These are phyloP conservation scores for Amphipyra tragopoginis DNA, from an alignment of 2,888 invertebrate species.

Conservation along the genomic window DNA sequence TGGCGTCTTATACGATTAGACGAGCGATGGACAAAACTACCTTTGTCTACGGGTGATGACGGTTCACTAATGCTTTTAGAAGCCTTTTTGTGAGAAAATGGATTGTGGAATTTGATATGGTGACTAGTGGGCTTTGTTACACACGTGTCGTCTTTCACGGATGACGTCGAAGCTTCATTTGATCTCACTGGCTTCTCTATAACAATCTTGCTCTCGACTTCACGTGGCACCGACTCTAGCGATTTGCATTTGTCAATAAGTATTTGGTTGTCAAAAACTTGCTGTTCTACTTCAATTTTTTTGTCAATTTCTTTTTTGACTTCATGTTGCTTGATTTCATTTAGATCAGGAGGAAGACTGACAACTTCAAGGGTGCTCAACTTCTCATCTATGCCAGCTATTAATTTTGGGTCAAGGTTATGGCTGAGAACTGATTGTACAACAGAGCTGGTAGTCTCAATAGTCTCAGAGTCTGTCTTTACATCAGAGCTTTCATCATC, in stretches of 20 bases:
- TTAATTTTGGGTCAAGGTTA: conserved; percentile 71
- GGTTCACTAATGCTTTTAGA: conserved; percentile 84
- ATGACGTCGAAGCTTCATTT: conserved; percentile 58
- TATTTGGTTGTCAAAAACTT: conserved; percentile 52
- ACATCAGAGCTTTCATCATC: conserved; percentile 85
- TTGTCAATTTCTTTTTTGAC: conserved; percentile 37
- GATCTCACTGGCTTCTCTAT: conserved; percentile 51
- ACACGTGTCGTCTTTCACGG: conserved; percentile 70
- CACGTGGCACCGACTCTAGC: conserved; percentile 49
- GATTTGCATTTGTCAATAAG: conserved; percentile 57
- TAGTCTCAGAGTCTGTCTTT: conserved; percentile 82
- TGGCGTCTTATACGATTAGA: conserved; percentile 82
- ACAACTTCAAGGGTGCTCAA: conserved; percentile 66
- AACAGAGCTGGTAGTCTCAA: conserved; percentile 90
- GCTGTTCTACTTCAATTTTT: conserved; percentile 47
- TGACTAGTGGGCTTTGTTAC: conserved; percentile 73
- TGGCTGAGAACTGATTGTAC: conserved; percentile 88
- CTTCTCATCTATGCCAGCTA: conserved; percentile 80
- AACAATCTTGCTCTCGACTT: conserved; percentile 35
- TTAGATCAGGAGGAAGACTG: conserved; percentile 50
- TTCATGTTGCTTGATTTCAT: conserved; percentile 44
- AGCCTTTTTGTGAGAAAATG: conserved; percentile 80
- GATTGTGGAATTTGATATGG: conserved; percentile 82
- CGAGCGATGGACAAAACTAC: conserved; percentile 83
- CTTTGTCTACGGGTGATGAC: conserved; percentile 83